Conservation (phyloP, 2,113 vertebrate genomes). For the Cyanoramphus novaezelandiae region DNA sequence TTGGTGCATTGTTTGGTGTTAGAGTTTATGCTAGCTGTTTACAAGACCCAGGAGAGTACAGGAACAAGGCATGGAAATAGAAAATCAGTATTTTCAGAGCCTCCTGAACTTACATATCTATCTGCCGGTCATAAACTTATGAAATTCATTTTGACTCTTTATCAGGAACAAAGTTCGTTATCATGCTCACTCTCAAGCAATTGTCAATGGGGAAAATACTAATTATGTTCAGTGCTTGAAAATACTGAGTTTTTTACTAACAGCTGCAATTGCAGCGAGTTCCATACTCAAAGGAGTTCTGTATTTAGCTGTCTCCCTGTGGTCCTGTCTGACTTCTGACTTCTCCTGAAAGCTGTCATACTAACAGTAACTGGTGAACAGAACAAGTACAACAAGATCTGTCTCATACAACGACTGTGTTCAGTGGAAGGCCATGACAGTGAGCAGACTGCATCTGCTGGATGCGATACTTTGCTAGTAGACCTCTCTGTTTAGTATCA, state of each 20-base stretch:
- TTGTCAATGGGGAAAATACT: not conserved
- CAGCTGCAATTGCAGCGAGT: not conserved
- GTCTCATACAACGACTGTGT: not conserved
- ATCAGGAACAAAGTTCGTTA: not conserved
- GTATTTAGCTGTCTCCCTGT: conserved; percentile 13
- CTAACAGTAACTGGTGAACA: not conserved
- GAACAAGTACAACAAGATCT: not conserved
- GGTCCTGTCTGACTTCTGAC: conserved; percentile 18
- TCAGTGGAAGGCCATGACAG: not conserved
- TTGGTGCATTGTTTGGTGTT: not conserved
- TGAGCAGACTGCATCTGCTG: not conserved
- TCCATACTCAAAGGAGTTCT: not conserved
- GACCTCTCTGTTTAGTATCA: not conserved
- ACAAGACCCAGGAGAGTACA: not conserved
- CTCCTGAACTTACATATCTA: not conserved
- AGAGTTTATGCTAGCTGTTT: not conserved
- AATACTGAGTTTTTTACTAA: not conserved
- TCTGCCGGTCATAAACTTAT: not conserved
- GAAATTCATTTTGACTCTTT: not conserved
- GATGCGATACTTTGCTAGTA: not conserved
- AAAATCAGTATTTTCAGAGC: not conserved
- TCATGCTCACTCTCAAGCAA: not conserved
- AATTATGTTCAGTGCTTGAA: not conserved
- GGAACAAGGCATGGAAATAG: not conserved
- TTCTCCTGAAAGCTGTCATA: not conserved